Evolutionary conservation across 2,113 vertebrate species (phyloP).

Genomic region (Saccopteryx bilineata): DNA sequence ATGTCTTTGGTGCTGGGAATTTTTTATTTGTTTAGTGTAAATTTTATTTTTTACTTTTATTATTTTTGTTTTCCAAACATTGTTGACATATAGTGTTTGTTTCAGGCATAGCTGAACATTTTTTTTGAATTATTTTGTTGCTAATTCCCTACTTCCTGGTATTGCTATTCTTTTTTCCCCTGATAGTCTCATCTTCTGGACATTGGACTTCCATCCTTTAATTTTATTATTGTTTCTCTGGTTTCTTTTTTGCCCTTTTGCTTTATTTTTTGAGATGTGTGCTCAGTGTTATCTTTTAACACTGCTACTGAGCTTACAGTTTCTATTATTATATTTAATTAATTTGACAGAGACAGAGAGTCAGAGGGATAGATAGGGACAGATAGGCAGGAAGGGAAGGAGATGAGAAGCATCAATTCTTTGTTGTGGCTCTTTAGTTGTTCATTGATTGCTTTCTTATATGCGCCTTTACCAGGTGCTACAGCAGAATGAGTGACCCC

Average conservation of each 20-base stretch:
- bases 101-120: background rate
- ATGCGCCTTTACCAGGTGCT: no score
- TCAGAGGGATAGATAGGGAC: background rate
- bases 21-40: background rate
- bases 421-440: no score
- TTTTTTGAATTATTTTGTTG: background rate
- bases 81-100: background rate
- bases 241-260: constrained; percentile 20
- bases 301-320: background rate
- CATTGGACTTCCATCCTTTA: background rate
- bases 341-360: background rate
- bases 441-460: no score
- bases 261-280: background rate
- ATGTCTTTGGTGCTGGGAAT: background rate
- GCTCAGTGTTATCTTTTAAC: background rate
- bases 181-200: background rate
- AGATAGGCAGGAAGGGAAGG: no score
- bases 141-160: background rate
- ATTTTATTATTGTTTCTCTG: background rate
- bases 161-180: background rate
- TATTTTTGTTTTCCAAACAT: background rate
- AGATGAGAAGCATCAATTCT: no score
- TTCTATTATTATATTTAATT: no score
- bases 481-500: no score
- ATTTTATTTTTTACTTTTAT: background rate